A percentile compares a stretch with the other conserved stretches of the same genome.
These are phyloP conservation scores for Lytechinus variegatus DNA, from an alignment of 35 echinoderm and acorn worm species.

Conservation along the genomic window DNA sequence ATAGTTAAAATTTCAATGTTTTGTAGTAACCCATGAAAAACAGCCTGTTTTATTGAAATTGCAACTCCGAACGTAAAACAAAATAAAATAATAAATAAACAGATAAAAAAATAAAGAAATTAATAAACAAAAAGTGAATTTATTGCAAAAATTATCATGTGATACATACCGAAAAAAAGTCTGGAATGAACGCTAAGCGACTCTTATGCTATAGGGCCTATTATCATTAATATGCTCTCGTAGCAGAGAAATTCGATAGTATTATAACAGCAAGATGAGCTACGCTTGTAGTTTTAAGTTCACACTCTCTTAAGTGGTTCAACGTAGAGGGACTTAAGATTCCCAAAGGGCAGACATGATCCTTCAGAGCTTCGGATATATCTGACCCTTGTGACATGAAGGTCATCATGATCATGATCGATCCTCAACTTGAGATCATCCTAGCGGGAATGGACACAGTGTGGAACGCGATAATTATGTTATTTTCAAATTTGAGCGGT, in stretches of 20 bases:
- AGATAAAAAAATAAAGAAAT: too few species aligned
- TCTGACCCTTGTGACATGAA: neutral
- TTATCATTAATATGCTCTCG: neutral
- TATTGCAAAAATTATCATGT: neutral
- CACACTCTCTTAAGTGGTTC: neutral
- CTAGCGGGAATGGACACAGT: too few species aligned
- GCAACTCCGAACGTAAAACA: too few species aligned
- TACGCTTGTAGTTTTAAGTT: slow-evolving; percentile 2
- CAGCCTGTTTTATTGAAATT: too few species aligned
- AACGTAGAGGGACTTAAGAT: neutral
- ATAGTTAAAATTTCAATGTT: too few species aligned
- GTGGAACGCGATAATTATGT: too few species aligned
- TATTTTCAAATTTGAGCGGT: too few species aligned
- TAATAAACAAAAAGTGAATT: too few species aligned
- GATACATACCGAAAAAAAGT: neutral
- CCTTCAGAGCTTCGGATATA: neutral
- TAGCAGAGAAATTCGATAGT: neutral
- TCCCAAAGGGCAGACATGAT: neutral
- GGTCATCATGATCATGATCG: neutral
- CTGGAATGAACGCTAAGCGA: neutral
- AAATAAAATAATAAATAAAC: too few species aligned
- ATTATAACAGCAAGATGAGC: slow-evolving; percentile 4
- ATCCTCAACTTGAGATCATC: too few species aligned
- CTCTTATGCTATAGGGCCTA: neutral
- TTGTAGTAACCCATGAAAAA: too few species aligned